Conservation (phyloP, 2,113 vertebrate species). For the Microtus ochrogaster region DNA sequence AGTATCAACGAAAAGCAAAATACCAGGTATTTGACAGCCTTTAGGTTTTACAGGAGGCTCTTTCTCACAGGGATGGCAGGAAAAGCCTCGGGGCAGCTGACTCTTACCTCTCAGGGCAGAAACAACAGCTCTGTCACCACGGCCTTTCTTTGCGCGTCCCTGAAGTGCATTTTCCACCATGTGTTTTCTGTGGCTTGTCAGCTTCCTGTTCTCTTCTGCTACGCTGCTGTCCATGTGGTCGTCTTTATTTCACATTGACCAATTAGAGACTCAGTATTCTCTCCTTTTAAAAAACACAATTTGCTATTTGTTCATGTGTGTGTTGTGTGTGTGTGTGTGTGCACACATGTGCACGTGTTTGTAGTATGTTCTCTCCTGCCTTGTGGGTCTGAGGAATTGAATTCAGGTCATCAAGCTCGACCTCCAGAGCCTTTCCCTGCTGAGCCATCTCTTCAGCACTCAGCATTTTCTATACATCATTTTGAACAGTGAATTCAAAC, state of each 20-base stretch:
- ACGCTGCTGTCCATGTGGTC: background rate
- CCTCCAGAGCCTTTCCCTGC: background rate
- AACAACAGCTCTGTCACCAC: background rate
- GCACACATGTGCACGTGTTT: background rate
- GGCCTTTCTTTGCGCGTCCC: no score
- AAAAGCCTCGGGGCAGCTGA: background rate
- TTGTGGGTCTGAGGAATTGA: background rate
- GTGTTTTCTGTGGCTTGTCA: background rate
- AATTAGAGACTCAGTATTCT: background rate
- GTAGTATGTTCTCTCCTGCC: background rate
- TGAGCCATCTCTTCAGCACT: background rate
- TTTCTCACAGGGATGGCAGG: background rate
- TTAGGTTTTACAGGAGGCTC: background rate
- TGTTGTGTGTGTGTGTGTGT: background rate
- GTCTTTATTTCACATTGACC: background rate
- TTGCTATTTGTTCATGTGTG: background rate
- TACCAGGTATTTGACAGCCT: background rate
- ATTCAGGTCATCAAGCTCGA: background rate
- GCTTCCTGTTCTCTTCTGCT: conserved; percentile 3
- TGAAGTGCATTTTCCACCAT: background rate
- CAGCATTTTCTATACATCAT: background rate
- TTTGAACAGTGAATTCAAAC: background rate
- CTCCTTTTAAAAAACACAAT: background rate
- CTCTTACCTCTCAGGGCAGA: background rate
- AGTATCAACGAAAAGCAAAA: background rate